Evolutionary conservation across 2,888 invertebrate species (phyloP), one percentile per base, ranked within the genome.

Genomic region (Drosophila melanocephala): DNA sequence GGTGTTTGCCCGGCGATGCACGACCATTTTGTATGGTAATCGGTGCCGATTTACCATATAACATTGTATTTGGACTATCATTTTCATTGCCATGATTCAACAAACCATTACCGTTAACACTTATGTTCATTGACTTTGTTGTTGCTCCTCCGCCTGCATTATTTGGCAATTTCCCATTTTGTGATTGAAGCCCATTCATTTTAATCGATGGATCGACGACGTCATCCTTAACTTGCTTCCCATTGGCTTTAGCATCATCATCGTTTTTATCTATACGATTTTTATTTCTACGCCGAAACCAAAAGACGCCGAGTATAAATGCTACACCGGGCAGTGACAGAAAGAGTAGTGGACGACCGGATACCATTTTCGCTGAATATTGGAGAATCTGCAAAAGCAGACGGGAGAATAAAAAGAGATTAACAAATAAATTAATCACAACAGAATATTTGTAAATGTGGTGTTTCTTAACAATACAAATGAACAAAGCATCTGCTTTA

Each of bases 241-340:
- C 77, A 55, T 81, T 82, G 72, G 75, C 76, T 53, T 63, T 77
- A 61, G 83, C 84, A 59, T 86, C 92, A 66, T 82, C 87, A 75
- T 85, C 92, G 75, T 74, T 83, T 72, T 84, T 87, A 71, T 89
- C 89, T 84, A 87, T 67, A 78, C 91, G 90, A 83, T 89, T 92
- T 94, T 96, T 93, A 89, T 93, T 95, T 95, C 96, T 96, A 94
- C 96, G 96, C 94, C 95, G 96, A 95, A 96, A 96, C 97, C 97
- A 97, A 88, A 93, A 95, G 93, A 97, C 95, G 89, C 96, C 96
- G 94, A 97, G 94, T 91, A 97, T 94, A 91, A 97, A 95, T 90
- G 96, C 97, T 94, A 97, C 95, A 90, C 96, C 96, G 93, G 97
- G 97, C 90, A 97, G 95, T 91, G 96, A 96, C 95, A 96, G 96